Percentiles rank a stretch among this genome's conserved stretches.
These are phyloP conservation scores for Ectropis crepuscularia DNA, from an alignment of 2,888 invertebrate species.

Conservation along the genomic window DNA sequence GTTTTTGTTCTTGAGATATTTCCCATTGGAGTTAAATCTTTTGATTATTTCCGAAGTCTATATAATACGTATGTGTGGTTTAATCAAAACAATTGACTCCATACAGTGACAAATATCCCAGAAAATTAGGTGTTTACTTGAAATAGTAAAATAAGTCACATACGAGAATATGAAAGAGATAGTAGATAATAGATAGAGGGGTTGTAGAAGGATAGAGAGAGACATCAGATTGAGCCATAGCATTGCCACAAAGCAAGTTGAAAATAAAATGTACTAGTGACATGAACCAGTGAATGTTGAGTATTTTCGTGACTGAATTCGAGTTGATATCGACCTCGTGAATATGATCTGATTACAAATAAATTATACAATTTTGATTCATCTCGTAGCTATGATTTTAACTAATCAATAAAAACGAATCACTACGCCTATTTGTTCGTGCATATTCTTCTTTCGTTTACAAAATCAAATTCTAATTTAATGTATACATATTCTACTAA, in stretches of 20 bases:
- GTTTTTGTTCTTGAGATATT: slow-evolving; percentile 38
- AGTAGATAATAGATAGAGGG: slow-evolving; percentile 54
- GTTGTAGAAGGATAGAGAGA: slow-evolving; percentile 43
- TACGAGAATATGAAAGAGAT: slow-evolving; percentile 49
- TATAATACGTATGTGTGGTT: slow-evolving; percentile 21
- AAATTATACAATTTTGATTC: slow-evolving; percentile 35
- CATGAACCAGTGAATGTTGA: slow-evolving; percentile 66
- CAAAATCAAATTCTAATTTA: slow-evolving; percentile 45
- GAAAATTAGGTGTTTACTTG: slow-evolving; percentile 47
- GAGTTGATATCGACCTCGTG: slow-evolving; percentile 47
- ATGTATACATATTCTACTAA: slow-evolving; percentile 58
- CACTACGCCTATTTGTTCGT: slow-evolving; percentile 56
- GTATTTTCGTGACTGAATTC: slow-evolving; percentile 47
- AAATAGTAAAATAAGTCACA: slow-evolving; percentile 43
- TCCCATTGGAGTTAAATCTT: slow-evolving; percentile 38
- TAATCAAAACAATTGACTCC: slow-evolving; percentile 46
- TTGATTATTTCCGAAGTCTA: slow-evolving; percentile 23
- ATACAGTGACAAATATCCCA: slow-evolving; percentile 50
- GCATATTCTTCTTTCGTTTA: slow-evolving; percentile 56
- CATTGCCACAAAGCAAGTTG: slow-evolving; percentile 82
- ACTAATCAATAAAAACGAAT: slow-evolving; percentile 51
- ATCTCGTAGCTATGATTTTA: slow-evolving; percentile 41
- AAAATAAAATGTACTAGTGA: slow-evolving; percentile 75
- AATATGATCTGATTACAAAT: slow-evolving; percentile 51
- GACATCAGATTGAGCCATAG: slow-evolving; percentile 70